phyloP scores from a whole-genome alignment of 2,888 invertebrate species.

The Diarsia brunnea region DNA sequence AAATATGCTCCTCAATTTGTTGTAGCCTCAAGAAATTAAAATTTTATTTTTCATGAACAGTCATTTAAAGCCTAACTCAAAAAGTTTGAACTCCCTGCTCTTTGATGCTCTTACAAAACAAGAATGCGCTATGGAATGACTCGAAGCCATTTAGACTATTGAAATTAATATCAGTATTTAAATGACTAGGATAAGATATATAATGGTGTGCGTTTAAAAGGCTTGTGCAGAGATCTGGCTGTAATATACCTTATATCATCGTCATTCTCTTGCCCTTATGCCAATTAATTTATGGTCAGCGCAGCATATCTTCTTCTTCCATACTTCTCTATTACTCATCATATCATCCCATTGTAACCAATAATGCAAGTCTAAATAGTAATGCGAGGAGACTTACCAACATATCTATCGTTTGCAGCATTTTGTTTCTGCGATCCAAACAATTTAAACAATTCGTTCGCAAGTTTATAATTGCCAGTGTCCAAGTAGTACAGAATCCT shows the following conservation, averaged over 20 bases:
- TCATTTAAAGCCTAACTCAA: neutral
- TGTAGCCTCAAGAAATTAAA: neutral
- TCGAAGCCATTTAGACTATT: neutral
- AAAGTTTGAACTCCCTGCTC: neutral
- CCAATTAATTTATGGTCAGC: no score
- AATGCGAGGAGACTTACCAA: conserved; percentile 49
- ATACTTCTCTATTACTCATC: no score
- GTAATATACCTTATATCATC: no score
- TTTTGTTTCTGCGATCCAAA: conserved; percentile 70
- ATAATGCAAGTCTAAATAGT: neutral
- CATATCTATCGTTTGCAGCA: conserved; percentile 11
- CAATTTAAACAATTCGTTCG: conserved; percentile 81
- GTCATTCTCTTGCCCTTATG: no score
- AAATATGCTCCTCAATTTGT: neutral
- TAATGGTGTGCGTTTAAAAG: neutral
- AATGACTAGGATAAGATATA: neutral
- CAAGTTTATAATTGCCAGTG: conserved; percentile 77
- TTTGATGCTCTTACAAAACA: neutral
- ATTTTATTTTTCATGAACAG: neutral
- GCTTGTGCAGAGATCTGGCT: neutral
- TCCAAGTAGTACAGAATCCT: conserved; percentile 78
- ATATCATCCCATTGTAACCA: neutral
- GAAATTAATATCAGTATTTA: neutral
- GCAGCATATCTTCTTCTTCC: no score
- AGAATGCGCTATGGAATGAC: neutral